These are phyloP conservation scores for Orchestia grillus DNA, from an alignment of 1,140 invertebrate species.

Conservation along the genomic window DNA sequence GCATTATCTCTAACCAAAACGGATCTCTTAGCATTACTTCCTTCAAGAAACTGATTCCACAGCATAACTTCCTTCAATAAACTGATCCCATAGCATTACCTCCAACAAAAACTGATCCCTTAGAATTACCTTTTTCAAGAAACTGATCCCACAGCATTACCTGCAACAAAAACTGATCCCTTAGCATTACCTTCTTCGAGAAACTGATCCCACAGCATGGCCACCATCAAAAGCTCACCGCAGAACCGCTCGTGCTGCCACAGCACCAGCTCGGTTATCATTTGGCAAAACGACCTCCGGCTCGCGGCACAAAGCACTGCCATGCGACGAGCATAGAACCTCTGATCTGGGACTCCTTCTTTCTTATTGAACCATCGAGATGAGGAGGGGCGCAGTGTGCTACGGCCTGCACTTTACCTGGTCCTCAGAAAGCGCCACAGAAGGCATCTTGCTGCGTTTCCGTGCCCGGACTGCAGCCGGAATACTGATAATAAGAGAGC, in stretches of 20 bases:
- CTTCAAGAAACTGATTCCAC: no score
- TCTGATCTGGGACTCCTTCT: background rate
- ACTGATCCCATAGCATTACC: background rate
- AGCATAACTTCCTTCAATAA: no score
- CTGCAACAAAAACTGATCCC: no score
- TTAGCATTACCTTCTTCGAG: background rate
- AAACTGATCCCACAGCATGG: background rate
- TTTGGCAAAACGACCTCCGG: background rate
- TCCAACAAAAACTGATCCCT: no score
- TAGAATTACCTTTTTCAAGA: no score
- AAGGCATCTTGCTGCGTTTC: background rate
- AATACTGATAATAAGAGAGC: background rate
- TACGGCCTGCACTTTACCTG: background rate
- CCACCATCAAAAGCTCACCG: background rate
- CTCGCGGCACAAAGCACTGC: background rate
- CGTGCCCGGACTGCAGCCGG: no score
- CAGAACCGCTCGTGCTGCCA: background rate
- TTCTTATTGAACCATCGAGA: background rate
- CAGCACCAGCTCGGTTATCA: background rate
- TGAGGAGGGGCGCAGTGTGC: background rate
- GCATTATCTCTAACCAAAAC: no score
- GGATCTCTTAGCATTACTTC: no score
- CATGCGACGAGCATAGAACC: background rate
- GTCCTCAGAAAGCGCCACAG: background rate
- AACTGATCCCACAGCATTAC: no score